phyloP scores from a whole-genome alignment of 2,113 vertebrate genomes.

The Neoarius graeffei region DNA sequence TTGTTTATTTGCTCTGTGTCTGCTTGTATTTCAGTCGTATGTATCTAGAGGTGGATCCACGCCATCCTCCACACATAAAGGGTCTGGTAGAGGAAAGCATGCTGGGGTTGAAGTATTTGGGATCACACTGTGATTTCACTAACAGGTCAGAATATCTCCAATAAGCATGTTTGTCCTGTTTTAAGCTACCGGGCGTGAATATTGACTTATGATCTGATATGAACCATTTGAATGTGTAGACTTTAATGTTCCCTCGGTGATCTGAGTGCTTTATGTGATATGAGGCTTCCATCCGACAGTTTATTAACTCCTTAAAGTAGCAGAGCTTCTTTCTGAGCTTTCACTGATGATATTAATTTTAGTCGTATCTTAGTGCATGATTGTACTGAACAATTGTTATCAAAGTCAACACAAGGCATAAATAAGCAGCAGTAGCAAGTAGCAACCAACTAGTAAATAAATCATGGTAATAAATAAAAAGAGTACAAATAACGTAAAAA shows the following conservation, averaged over 20 bases:
- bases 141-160: conserved; percentile 74
- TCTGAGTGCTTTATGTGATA: not conserved
- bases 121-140: conserved; percentile 78
- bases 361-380: not conserved
- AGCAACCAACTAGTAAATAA: not conserved
- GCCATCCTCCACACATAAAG: conserved; percentile 81
- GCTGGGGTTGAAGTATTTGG: conserved; percentile 67
- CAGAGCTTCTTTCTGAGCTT: not conserved
- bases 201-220: not conserved
- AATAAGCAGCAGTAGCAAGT: not conserved
- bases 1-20: conserved; percentile 26
- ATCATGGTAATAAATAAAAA: not conserved
- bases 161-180: not conserved
- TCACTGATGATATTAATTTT: not conserved
- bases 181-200: not conserved
- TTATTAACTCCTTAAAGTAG: not conserved
- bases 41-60: conserved; percentile 91
- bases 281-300: not conserved
- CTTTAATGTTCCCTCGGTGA: not conserved
- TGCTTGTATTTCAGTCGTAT: conserved; percentile 72
- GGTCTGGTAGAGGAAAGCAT: conserved; percentile 75
- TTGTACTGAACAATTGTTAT: not conserved
- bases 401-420: not conserved
- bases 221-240: not conserved
- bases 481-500: not conserved